Evolutionary conservation across 2,113 vertebrate genomes (phyloP).

Genomic region (Dicaeum eximium): DNA sequence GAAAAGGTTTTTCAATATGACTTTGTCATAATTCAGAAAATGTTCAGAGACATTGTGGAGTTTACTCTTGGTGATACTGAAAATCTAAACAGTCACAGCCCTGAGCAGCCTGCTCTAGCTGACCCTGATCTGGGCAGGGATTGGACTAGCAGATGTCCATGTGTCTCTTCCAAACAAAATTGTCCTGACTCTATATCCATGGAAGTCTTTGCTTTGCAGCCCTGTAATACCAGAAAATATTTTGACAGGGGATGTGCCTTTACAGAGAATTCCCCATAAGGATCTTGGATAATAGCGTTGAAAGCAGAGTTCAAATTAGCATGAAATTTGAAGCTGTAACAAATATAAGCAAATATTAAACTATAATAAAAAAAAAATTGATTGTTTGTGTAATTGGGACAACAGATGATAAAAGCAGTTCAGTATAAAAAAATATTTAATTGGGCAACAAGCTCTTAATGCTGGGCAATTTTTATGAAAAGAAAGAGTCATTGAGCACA

Average conservation of each 20-base stretch:
- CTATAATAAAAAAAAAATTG: neutral
- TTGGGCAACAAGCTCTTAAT: neutral
- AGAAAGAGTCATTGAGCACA: neutral
- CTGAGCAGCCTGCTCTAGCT: neutral
- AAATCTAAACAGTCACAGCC: neutral
- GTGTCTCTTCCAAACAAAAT: neutral
- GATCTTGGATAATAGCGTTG: neutral
- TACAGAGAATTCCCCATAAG: neutral
- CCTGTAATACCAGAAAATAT: neutral
- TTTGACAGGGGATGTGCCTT: fast-evolving
- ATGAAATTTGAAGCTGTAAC: neutral
- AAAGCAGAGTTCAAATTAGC: neutral
- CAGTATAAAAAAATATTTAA: neutral
- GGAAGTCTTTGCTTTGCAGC: neutral
- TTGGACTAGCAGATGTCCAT: neutral
- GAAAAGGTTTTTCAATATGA: neutral
- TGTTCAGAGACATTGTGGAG: fast-evolving
- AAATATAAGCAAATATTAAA: neutral
- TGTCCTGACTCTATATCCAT: neutral
- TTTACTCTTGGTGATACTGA: neutral
- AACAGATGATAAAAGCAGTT: neutral
- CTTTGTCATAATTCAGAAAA: neutral
- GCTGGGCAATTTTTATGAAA: neutral
- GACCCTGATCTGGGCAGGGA: neutral
- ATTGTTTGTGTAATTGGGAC: neutral